Base-by-base conservation (phyloP, 2,888 invertebrate species). In the Neria commutata region DNA sequence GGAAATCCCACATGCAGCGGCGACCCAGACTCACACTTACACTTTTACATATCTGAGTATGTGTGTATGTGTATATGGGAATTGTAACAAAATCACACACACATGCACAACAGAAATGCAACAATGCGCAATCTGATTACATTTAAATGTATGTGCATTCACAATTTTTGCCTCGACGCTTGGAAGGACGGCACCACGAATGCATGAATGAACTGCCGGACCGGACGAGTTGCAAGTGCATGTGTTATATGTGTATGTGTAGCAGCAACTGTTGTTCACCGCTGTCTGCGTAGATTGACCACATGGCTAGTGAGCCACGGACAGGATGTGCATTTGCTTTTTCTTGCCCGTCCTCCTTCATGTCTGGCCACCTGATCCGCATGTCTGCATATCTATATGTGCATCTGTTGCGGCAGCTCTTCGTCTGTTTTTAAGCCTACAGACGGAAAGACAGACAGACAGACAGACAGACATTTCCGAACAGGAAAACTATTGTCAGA, bases 131-230 rank as follows among this genome's bases (percentile, higher is more conserved):
- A 71, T 73, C 74, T 74, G 73, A 72, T 75, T 73, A 71, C 73
- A 75, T 74, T 74, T 72, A 71, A 73, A 73, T 73, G 75, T 73
- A 73, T 73, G 73, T 74, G 73, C 74, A 75, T 73, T 73, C 73
- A 66, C 71, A 72, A 73, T 66, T 58, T 57, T 60, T 61, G 52
- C n/a, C n/a, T n/a, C n/a, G n/a, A n/a, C n/a, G n/a, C n/a, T n/a
- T n/a, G n/a, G n/a, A n/a, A n/a, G n/a, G n/a, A n/a, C n/a, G 56
- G 34, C 33, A 24, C 47, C 51, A 26, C 55, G 34, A 19, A 23
- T 11, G 46, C 25, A 16, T 25, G 16, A 52, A 17, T 11, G n/a
- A 25, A 26, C 10, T 24, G 14, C 24, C 29, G 25, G 8, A 21
- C n/a, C 26, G 14, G 48, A 17, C 14, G 19, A 17, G 21, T 42